Evolutionary conservation across 2,888 invertebrate genomes (phyloP).

Genomic region (Apodemia duryi): DNA sequence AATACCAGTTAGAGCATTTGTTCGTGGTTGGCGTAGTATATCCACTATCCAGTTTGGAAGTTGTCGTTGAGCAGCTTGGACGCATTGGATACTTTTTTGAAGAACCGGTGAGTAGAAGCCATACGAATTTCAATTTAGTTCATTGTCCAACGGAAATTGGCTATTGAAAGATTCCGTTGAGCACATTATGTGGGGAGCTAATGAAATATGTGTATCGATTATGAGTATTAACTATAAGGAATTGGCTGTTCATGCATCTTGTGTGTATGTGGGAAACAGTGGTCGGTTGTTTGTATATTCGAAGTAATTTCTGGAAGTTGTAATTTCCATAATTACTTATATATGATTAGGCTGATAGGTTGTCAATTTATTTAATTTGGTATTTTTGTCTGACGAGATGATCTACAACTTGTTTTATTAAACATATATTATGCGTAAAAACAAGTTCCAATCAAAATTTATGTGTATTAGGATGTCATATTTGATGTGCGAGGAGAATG

Average conservation of each 20-base stretch:
- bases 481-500: too few relatives aligned
- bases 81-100: not conserved
- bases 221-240: not conserved
- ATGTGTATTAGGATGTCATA: too few relatives aligned
- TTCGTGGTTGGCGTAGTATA: not conserved
- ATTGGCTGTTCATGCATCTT: not conserved
- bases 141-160: constrained; percentile 42
- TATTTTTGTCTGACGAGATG: too few relatives aligned
- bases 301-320: too few relatives aligned
- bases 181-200: not conserved
- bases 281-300: not conserved
- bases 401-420: too few relatives aligned
- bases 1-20: not conserved
- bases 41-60: constrained; percentile 5
- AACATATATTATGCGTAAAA: too few relatives aligned
- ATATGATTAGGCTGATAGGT: too few relatives aligned
- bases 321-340: too few relatives aligned
- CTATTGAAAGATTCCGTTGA: constrained; percentile 3
- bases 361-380: too few relatives aligned
- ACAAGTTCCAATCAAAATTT: too few relatives aligned
- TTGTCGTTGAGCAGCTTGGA: not conserved
- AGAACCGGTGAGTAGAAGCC: constrained; percentile 40
- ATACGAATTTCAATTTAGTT: constrained; percentile 35
- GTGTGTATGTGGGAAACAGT: not conserved
- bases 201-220: not conserved